Base-by-base conservation (phyloP, 2,797 vertebrate genomes). In the Apodemus agrarius region DNA sequence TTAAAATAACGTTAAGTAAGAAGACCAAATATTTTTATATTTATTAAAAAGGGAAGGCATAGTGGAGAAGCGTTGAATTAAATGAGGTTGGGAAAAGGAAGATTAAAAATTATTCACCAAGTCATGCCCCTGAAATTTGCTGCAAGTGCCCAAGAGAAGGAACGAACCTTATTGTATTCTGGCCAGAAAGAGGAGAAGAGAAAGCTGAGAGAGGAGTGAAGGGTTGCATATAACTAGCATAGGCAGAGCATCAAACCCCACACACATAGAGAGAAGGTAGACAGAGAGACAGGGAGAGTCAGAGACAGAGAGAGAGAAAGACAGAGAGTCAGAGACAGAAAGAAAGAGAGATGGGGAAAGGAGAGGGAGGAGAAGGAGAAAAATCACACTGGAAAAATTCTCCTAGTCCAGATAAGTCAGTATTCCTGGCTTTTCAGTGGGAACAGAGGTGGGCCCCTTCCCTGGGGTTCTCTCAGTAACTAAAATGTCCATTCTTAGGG, bases 1-100 rank as follows among this genome's bases (percentile, higher is more conserved):
- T 79, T 76, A 88, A 96, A 88, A 90, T 22, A 80, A 76, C 24
- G 6, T 92, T 84, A 65, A 90, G 37, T 74, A 43, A 95, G 24
- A 89, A 74, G 13, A 16, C 43, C 10, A 65, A 24, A 3, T 2
- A 1, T n/a, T n/a, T 93, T 80, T 52, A 54, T 59, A 43, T 81
- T 43, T 83, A 85, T 79, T 46, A 63, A 95, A 43, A 46, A 61
- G 40, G 21, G 13, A 75, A 67, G 29, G 0, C 26, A 26, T 6
- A 43, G 12, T 24, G 84, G 59, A 80, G 34, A 95, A 83, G 21
- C 22, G 54, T 29, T 78, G 19, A 83, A 29, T 91, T 59, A 43
- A 59, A 26, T 46, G 21, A 61, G 46, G 26, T 22, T 16, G 69
- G 37, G 67, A 67, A 74, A 80, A 22, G 43, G 57, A 61, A 86